phyloP scores from a whole-genome alignment of 2,888 invertebrate species.

The Axea sp. region DNA sequence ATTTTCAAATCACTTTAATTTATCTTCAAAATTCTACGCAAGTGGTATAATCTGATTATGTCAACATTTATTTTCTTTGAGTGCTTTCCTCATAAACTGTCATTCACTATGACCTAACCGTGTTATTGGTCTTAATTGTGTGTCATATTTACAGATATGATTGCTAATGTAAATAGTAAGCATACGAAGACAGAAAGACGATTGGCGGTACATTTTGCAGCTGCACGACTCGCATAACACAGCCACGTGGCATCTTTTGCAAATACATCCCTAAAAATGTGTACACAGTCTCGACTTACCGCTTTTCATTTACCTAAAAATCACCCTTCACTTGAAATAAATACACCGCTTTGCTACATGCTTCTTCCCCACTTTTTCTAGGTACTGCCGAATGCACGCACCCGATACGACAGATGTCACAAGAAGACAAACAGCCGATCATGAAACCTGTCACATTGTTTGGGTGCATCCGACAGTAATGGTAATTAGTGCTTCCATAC shows the following conservation, averaged over 20 bases:
- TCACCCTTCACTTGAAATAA: constrained; percentile 54
- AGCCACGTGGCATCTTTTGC: constrained; percentile 70
- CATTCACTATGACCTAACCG: constrained; percentile 51
- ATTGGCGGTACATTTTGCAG: constrained; percentile 68
- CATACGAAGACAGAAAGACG: constrained; percentile 6
- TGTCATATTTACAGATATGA: constrained; percentile 61
- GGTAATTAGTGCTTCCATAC: constrained; percentile 54
- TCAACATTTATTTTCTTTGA: constrained; percentile 7
- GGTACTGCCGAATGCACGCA: constrained; percentile 49
- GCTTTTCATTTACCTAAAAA: constrained; percentile 70
- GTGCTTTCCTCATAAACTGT: constrained; percentile 28
- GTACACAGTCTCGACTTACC: constrained; percentile 68
- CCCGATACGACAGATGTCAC: constrained; percentile 73
- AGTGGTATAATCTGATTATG: constrained; percentile 19
- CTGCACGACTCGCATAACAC: constrained; percentile 64
- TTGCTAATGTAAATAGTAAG: constrained; percentile 56
- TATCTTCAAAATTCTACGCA: constrained; percentile 1
- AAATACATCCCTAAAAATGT: constrained; percentile 69
- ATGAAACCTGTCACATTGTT: constrained; percentile 61
- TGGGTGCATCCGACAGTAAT: constrained; percentile 58
- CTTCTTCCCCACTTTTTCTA: constrained; percentile 43
- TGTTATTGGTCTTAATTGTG: constrained; percentile 41
- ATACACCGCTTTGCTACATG: constrained; percentile 39
- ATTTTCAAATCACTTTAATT: too few relatives aligned
- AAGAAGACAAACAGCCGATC: constrained; percentile 68